Percentiles rank a stretch among this genome's conserved stretches.
Conservation (phyloP, 2,797 vertebrate genomes). For the Gymnothorax reevesii region DNA sequence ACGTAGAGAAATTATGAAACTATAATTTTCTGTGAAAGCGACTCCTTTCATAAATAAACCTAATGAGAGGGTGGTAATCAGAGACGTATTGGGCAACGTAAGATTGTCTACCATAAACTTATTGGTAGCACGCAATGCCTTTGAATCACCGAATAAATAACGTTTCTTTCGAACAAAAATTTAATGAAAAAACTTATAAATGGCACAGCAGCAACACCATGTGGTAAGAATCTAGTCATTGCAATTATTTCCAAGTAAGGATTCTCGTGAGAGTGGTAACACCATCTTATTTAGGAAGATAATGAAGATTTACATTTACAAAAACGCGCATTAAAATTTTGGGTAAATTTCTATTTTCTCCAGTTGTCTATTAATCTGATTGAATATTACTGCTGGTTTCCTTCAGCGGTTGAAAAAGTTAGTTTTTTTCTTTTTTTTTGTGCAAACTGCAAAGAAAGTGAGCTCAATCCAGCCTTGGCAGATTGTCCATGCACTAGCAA, state of each 20-base stretch:
- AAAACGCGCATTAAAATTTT: neutral
- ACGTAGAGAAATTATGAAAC: too few species aligned
- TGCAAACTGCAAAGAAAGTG: neutral
- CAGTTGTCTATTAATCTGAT: neutral
- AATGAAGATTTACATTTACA: neutral
- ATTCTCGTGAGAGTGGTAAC: neutral
- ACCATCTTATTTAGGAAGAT: neutral
- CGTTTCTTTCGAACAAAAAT: neutral
- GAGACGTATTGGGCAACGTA: too few species aligned
- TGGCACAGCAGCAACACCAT: neutral
- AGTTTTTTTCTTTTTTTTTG: neutral
- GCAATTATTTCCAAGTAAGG: neutral
- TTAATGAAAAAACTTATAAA: neutral
- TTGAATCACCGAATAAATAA: neutral
- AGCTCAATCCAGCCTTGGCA: slow-evolving; percentile 17
- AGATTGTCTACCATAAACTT: too few species aligned
- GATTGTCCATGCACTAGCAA: slow-evolving; percentile 56
- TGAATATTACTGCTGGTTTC: neutral
- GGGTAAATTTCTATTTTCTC: neutral
- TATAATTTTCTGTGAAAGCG: too few species aligned
- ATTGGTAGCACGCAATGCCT: too few species aligned
- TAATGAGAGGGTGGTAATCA: too few species aligned
- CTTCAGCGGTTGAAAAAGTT: neutral
- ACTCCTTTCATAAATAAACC: too few species aligned
- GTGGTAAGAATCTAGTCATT: slow-evolving; percentile 9